Conservation (phyloP, 2,113 vertebrate species). For the Beaufortia kweichowensis region DNA sequence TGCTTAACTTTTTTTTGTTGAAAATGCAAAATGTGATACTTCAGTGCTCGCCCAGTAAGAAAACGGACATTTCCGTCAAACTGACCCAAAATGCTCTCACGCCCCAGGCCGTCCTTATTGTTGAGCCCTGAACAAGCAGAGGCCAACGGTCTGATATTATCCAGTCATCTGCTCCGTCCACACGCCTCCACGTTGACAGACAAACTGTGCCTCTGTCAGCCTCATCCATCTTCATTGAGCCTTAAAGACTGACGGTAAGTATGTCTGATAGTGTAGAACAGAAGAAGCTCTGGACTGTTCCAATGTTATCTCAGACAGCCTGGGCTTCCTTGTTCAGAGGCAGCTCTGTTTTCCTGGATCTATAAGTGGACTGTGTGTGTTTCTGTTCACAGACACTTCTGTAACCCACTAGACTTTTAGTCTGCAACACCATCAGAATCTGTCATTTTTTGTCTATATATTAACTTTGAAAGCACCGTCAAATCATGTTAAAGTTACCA, state of each 20-base stretch:
- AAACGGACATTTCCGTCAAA: too few species aligned
- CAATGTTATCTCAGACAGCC: constrained; percentile 61
- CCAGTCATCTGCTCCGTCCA: constrained; percentile 72
- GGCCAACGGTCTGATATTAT: constrained; percentile 70
- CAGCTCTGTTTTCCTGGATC: constrained; percentile 51
- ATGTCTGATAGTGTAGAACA: constrained; percentile 63
- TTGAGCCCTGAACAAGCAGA: constrained; percentile 37
- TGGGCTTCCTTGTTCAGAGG: constrained; percentile 41
- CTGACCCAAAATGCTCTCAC: too few species aligned
- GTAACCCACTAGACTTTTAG: constrained; percentile 66
- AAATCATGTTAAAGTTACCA: constrained; percentile 10
- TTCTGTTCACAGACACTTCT: constrained; percentile 60
- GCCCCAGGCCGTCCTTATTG: too few species aligned
- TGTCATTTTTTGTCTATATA: constrained; percentile 35
- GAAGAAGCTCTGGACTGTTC: constrained; percentile 76
- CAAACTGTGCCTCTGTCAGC: constrained; percentile 73
- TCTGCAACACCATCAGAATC: constrained; percentile 59
- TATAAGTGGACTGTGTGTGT: constrained; percentile 59
- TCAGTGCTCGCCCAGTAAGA: too few species aligned
- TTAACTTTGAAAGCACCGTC: constrained; percentile 19
- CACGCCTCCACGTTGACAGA: constrained; percentile 71
- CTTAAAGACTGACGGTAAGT: constrained; percentile 67
- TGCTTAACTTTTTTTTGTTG: too few species aligned
- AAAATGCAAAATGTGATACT: too few species aligned
- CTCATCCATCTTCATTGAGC: constrained; percentile 77